These are phyloP conservation scores for Myiopsitta monachus DNA, from an alignment of 2,113 vertebrate species.

Conservation along the genomic window DNA sequence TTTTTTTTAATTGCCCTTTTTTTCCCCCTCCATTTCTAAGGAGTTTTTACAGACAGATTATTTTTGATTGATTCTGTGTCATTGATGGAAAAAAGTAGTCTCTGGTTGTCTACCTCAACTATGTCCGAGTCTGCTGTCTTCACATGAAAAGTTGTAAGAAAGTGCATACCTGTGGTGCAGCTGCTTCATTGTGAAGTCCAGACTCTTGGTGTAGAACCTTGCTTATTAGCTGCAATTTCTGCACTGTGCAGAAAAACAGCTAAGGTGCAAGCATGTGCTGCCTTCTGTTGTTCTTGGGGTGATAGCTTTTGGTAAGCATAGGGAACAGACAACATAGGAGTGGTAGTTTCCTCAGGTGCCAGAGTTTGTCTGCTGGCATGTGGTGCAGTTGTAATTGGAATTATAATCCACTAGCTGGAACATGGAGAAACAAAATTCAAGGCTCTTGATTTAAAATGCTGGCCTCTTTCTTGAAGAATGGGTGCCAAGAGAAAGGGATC, in stretches of 20 bases:
- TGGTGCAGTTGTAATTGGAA: background rate
- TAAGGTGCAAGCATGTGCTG: background rate
- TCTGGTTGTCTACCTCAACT: background rate
- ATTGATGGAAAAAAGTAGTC: background rate
- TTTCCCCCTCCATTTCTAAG: background rate
- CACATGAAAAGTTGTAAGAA: background rate
- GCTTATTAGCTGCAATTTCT: background rate
- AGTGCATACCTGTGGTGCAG: accelerated
- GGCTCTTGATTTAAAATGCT: background rate
- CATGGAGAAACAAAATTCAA: background rate
- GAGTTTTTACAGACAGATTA: background rate
- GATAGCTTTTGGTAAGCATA: background rate
- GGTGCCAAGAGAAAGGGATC: background rate
- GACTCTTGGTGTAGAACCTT: background rate
- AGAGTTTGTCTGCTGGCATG: background rate
- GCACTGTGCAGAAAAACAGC: background rate
- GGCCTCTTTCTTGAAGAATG: background rate
- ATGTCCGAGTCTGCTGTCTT: background rate
- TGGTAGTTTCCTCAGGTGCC: background rate
- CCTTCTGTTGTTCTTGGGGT: background rate
- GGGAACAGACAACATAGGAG: background rate
- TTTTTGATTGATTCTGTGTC: background rate
- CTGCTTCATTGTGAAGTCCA: background rate
- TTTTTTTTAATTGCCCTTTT: background rate
- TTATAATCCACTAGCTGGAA: background rate